phyloP scores from a whole-genome alignment of 2,113 vertebrate genomes.

The Bos indicus region DNA sequence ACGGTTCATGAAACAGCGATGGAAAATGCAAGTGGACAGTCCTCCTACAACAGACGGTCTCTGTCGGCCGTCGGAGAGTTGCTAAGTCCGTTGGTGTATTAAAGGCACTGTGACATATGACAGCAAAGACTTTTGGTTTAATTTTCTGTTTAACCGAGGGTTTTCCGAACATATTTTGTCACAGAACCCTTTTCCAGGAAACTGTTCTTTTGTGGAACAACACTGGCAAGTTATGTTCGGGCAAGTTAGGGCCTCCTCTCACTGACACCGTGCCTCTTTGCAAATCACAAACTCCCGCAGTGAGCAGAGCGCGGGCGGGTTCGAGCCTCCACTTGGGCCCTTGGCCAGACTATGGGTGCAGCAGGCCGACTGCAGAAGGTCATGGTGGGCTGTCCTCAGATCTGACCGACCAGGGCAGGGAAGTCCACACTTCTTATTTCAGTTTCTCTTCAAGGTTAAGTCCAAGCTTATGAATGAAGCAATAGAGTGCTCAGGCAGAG shows the following conservation, averaged over 20 bases:
- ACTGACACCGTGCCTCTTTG: rapidly evolving
- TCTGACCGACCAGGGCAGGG: background rate
- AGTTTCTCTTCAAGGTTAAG: background rate
- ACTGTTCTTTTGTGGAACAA: background rate
- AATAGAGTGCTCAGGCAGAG: background rate
- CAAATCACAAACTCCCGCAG: background rate
- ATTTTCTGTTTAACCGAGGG: background rate
- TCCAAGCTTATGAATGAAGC: background rate
- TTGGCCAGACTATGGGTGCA: background rate
- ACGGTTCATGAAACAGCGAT: background rate
- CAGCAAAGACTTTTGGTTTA: background rate
- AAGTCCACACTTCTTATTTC: background rate
- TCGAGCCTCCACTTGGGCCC: rapidly evolving
- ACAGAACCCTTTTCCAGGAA: background rate
- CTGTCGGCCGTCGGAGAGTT: background rate
- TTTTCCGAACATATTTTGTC: background rate
- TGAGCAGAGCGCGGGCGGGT: rapidly evolving
- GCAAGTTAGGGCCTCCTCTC: background rate
- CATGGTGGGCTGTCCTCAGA: background rate
- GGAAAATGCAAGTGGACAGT: background rate
- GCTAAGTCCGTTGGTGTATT: background rate
- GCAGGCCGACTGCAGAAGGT: background rate
- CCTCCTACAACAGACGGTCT: background rate
- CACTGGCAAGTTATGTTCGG: background rate
- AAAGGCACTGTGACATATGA: background rate